phyloP scores from a whole-genome alignment of 2,113 vertebrate species.

The Peromyscus polionotus region DNA sequence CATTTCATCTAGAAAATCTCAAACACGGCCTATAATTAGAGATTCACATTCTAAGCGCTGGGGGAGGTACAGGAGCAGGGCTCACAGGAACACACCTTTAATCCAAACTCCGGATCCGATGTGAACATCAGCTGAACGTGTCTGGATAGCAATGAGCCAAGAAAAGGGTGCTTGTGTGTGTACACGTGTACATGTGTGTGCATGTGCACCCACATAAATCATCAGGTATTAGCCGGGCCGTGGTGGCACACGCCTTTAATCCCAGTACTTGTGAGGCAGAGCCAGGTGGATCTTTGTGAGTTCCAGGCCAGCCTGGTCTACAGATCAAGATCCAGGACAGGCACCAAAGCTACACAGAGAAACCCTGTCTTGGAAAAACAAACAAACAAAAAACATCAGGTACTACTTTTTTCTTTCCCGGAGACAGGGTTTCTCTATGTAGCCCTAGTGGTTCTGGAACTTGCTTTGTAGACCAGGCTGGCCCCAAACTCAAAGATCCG shows the following conservation, averaged over 20 bases:
- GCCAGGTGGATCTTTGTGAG: too few species aligned
- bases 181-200: not conserved
- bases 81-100: constrained; percentile 55
- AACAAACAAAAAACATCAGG: not conserved
- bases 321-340: too few species aligned
- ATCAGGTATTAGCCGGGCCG: too few species aligned
- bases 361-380: too few species aligned
- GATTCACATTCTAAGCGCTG: constrained; percentile 64
- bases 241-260: too few species aligned
- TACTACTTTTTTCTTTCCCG: not conserved
- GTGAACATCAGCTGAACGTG: not conserved
- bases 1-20: constrained; percentile 73
- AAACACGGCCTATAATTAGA: constrained; percentile 71
- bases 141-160: not conserved
- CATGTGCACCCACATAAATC: not conserved
- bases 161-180: not conserved
- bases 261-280: too few species aligned
- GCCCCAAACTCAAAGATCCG: not conserved
- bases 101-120: constrained; percentile 55
- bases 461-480: not conserved
- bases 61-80: constrained; percentile 49
- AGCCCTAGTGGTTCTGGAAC: not conserved
- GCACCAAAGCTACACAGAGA: too few species aligned
- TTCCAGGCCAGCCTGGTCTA: too few species aligned
- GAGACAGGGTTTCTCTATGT: not conserved